A percentile compares a stretch with the other conserved stretches of the same genome.
These are phyloP conservation scores for Hyperopisus bebe DNA, from an alignment of 2,113 vertebrate species.

Conservation along the genomic window DNA sequence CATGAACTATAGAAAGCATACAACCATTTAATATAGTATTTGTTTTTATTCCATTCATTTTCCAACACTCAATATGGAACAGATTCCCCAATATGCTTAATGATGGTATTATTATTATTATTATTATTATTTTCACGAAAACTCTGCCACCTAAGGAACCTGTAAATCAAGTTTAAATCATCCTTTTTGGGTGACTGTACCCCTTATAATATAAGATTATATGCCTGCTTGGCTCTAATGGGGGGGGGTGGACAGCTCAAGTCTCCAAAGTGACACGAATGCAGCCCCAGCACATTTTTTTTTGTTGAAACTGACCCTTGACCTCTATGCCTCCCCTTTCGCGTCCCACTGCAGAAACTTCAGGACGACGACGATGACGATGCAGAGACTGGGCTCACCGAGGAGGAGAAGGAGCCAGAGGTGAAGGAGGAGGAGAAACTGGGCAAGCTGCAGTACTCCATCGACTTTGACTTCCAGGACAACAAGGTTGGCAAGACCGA, in stretches of 20 bases:
- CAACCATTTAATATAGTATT: not conserved
- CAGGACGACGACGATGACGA: constrained; percentile 89
- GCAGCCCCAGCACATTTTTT: not conserved
- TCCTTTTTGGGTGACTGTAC: constrained; percentile 34
- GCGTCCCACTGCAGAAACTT: constrained; percentile 53
- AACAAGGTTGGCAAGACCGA: constrained; percentile 71
- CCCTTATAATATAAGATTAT: constrained; percentile 8
- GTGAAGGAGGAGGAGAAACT: constrained; percentile 92
- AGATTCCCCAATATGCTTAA: not conserved
- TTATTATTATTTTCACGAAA: not conserved
- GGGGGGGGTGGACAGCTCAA: constrained; percentile 33
- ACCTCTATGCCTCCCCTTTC: constrained; percentile 19
- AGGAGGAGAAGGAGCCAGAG: constrained; percentile 90
- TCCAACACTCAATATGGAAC: not conserved
- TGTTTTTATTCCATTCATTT: not conserved
- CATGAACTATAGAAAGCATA: not conserved
- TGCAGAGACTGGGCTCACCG: constrained; percentile 80
- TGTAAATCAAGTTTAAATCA: constrained; percentile 31
- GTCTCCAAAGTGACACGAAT: constrained; percentile 29
- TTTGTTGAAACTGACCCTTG: not conserved
- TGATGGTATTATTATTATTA: not conserved
- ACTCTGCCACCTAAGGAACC: constrained; percentile 35
- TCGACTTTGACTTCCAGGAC: constrained; percentile 94
- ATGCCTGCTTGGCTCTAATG: constrained; percentile 23
- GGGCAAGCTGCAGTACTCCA: constrained; percentile 91